Conservation (phyloP, 2,888 invertebrate species). For the Frankliniella fusca region DNA sequence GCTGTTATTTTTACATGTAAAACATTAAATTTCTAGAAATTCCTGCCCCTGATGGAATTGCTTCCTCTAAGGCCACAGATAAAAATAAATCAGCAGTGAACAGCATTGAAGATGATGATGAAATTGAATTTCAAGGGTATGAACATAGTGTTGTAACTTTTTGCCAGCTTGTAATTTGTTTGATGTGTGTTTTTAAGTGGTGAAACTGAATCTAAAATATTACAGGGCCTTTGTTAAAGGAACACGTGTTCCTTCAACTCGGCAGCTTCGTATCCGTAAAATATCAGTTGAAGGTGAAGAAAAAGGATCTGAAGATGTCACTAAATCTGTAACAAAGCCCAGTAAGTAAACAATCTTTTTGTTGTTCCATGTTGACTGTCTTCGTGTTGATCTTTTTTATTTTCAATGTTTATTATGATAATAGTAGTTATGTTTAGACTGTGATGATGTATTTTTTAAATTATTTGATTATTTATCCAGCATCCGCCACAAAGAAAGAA, state of each 20-base stretch:
- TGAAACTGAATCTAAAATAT: not conserved
- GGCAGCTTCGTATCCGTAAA: not conserved
- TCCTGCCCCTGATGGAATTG: not conserved
- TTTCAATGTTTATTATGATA: not conserved
- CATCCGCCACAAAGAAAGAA: not conserved
- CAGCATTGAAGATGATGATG: not conserved
- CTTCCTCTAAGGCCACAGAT: not conserved
- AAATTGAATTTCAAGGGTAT: slow-evolving; percentile 21
- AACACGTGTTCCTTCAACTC: not conserved
- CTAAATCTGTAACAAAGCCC: not conserved
- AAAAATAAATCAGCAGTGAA: not conserved
- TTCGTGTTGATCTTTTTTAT: not conserved
- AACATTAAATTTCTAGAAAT: not conserved
- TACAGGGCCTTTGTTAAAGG: slow-evolving; percentile 11
- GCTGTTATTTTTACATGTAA: not conserved
- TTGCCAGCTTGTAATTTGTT: not conserved
- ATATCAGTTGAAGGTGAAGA: not conserved
- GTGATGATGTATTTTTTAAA: not conserved
- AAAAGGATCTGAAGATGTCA: not conserved
- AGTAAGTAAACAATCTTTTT: not conserved
- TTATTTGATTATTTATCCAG: not conserved
- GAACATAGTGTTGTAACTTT: not conserved
- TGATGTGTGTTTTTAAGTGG: not conserved
- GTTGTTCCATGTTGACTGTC: too few relatives aligned
- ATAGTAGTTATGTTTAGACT: not conserved